These are phyloP conservation scores for Himalopsyche anomala DNA, from an alignment of 2,888 invertebrate genomes.

Conservation along the genomic window DNA sequence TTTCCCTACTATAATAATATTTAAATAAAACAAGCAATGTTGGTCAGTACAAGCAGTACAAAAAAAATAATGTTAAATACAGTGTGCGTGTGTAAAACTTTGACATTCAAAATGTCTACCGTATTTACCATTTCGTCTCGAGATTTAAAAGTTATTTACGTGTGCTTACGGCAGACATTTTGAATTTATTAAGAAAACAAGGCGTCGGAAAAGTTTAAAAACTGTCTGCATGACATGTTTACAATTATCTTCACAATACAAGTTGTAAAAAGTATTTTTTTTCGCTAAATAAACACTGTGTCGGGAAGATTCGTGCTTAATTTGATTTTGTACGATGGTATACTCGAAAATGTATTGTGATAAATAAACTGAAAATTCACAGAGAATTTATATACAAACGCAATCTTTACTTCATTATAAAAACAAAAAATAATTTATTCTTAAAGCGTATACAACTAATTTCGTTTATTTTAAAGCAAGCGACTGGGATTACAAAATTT, in stretches of 20 bases:
- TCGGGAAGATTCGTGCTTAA: background rate
- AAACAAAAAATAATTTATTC: no score
- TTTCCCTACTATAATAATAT: no score
- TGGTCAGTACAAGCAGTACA: no score
- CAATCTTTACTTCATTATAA: no score
- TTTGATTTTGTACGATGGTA: background rate
- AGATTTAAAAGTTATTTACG: conserved; percentile 33
- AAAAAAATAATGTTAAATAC: background rate
- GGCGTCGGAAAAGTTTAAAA: conserved; percentile 22
- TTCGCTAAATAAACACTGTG: conserved; percentile 21
- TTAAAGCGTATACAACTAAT: no score
- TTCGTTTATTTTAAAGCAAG: no score
- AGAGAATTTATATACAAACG: no score
- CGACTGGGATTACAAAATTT: no score
- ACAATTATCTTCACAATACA: conserved; percentile 29
- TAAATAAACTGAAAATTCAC: no score
- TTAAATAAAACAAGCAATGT: no score
- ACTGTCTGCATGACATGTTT: conserved; percentile 36
- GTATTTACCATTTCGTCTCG: conserved; percentile 13
- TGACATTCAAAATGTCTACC: conserved; percentile 1
- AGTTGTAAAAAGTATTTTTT: background rate
- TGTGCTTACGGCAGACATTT: conserved; percentile 36
- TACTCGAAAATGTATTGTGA: no score
- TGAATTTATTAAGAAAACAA: conserved; percentile 24
- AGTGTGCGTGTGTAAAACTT: background rate